These are phyloP conservation scores for Rhombomys opimus DNA, from an alignment of 2,113 vertebrate genomes.

Conservation along the genomic window DNA sequence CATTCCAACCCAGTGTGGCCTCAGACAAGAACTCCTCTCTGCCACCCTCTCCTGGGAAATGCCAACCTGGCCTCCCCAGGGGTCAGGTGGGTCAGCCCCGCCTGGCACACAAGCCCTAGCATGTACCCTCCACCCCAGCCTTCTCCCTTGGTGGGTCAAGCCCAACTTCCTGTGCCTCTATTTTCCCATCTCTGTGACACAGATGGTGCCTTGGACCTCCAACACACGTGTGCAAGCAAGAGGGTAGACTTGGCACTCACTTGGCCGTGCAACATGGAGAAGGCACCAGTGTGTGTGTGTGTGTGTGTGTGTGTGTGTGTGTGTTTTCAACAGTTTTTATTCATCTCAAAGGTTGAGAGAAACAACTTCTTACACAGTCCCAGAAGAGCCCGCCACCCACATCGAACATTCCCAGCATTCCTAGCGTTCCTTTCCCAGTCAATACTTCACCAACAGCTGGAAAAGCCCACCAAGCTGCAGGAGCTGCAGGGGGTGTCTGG, in stretches of 20 bases:
- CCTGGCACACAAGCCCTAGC: too few species aligned
- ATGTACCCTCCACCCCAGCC: neutral
- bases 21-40: neutral
- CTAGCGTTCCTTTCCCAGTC: neutral
- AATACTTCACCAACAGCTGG: neutral
- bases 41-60: neutral
- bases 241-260: rapidly evolving
- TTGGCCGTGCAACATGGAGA: neutral
- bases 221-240: neutral
- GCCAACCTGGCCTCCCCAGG: neutral
- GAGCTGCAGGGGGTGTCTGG: neutral
- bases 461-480: neutral
- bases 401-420: neutral
- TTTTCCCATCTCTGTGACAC: neutral
- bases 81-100: rapidly evolving
- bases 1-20: neutral
- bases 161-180: neutral
- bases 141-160: neutral
- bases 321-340: neutral
- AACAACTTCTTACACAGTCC: neutral
- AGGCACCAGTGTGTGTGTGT: neutral
- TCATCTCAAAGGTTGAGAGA: neutral
- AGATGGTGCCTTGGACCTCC: neutral
- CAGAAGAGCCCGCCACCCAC: neutral
- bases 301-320: neutral